These are phyloP conservation scores for Escarpia spicata DNA, from an alignment of 2,888 invertebrate species.

Conservation along the genomic window DNA sequence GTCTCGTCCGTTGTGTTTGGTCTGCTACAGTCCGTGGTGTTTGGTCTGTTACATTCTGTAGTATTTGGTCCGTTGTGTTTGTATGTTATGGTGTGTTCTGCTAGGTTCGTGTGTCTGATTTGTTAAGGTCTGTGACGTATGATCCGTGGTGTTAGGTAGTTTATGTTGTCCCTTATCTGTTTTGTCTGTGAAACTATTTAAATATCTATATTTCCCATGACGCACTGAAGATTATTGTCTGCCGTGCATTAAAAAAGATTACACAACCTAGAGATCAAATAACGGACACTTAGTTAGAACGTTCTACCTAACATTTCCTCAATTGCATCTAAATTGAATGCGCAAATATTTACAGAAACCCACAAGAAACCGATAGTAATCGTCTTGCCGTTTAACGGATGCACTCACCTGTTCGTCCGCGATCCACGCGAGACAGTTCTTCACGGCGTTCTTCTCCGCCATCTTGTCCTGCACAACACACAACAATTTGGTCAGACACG, in stretches of 20 bases:
- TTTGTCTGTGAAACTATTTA: no score
- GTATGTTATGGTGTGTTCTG: neutral
- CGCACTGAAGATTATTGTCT: no score
- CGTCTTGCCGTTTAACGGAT: neutral
- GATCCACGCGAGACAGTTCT: slow-evolving; percentile 9
- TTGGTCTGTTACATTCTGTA: neutral
- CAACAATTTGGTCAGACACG: neutral
- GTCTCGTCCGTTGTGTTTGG: neutral
- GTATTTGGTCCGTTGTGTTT: neutral
- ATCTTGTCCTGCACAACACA: neutral
- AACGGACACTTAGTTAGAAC: neutral
- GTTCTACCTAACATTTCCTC: neutral
- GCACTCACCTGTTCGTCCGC: neutral
- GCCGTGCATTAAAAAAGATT: no score
- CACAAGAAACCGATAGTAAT: neutral
- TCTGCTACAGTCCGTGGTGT: neutral
- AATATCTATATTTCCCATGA: no score
- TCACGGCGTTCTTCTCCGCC: neutral
- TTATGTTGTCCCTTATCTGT: no score
- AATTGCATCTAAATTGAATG: neutral
- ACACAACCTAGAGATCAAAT: neutral
- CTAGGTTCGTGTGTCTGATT: neutral
- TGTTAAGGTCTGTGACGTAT: neutral
- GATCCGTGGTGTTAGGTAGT: no score
- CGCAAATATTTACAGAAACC: neutral